Base-by-base conservation (phyloP, 2,888 invertebrate genomes). In the Melipona bicolor region DNA sequence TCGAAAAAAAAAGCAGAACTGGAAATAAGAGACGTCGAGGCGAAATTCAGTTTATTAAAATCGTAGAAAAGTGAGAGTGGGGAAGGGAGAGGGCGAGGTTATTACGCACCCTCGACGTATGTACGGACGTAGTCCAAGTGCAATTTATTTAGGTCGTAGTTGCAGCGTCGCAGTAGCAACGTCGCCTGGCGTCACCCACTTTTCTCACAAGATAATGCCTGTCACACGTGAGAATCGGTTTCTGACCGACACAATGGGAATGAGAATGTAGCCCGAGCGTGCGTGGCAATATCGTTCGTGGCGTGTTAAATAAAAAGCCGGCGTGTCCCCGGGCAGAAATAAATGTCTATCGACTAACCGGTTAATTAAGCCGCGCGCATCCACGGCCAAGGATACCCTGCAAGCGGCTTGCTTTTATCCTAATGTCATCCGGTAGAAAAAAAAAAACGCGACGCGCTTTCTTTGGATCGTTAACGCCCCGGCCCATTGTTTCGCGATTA, bases 191-290 rank as follows among this genome's bases (percentile, higher is more conserved):
- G 84, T 88, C 85, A 85, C 85, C 88, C 88, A 87, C 85, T 85
- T 88, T 87, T 88, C 86, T 77, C 85, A 79, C 84, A 73, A 88
- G 90, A 92, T 92, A 90, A 91, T 89, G 86, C 86, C 88, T 89
- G 88, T 90, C 88, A 87, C 90, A 86, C 84, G 86, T 79, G 88
- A 87, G 68, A 87, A 88, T 87, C 89, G 71, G 81, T 76, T 72
- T 64, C 59, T 69, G 65, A 62, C 43, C 77, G 84, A 32, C 80
- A 89, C 79, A 85, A 69, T 83, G 70, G 67, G 36, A 73, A 74
- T n/a, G 73, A 61, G 79, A 74, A 76, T 83, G 84, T 72, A 67
- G 59, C 62, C 76, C 69, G 59, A 70, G 43, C 65, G 70, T n/a
- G 56, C 32, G 72, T 64, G 52, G 71, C 71, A 56, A 70, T 77